Conservation (phyloP, 1,140 invertebrate species). For the Macrostomum lignano region DNA sequence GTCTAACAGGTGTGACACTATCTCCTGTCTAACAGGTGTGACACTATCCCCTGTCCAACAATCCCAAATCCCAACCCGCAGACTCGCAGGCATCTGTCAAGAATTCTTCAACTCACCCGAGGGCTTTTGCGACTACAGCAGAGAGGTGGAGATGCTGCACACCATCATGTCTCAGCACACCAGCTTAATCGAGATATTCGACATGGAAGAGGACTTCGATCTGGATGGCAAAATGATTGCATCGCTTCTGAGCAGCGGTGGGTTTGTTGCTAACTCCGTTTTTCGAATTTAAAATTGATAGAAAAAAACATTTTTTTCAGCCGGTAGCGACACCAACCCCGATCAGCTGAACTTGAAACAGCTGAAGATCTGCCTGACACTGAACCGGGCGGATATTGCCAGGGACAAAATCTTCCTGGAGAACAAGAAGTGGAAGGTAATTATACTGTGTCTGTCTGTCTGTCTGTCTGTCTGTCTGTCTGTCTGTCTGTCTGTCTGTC, state of each 20-base stretch:
- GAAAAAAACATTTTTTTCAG: not conserved
- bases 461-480: conserved; percentile 1
- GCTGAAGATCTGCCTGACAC: conserved; percentile 15
- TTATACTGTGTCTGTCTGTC: not conserved
- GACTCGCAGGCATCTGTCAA: no score
- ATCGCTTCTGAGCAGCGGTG: conserved; percentile 10
- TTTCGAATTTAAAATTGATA: not conserved
- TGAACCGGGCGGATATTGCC: conserved; percentile 30
- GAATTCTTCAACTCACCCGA: no score
- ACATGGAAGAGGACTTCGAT: conserved; percentile 11
- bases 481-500: conserved; percentile 1
- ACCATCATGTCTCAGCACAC: not conserved
- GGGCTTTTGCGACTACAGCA: not conserved
- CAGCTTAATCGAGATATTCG: conserved; percentile 11
- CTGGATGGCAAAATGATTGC: conserved; percentile 14
- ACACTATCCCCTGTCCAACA: no score
- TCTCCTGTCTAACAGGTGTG: no score
- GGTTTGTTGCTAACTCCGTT: no score
- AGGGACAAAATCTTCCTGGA: conserved; percentile 23
- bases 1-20: no score
- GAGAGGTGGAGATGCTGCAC: not conserved
- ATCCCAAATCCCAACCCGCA: no score
- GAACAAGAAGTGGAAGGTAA: conserved; percentile 7
- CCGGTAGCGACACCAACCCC: conserved; percentile 6
- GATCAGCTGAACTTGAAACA: conserved; percentile 24